Evolutionary conservation across 2,888 invertebrate species (phyloP), one percentile per base, ranked within the genome.

Genomic region (Willowsia nigromaculata): DNA sequence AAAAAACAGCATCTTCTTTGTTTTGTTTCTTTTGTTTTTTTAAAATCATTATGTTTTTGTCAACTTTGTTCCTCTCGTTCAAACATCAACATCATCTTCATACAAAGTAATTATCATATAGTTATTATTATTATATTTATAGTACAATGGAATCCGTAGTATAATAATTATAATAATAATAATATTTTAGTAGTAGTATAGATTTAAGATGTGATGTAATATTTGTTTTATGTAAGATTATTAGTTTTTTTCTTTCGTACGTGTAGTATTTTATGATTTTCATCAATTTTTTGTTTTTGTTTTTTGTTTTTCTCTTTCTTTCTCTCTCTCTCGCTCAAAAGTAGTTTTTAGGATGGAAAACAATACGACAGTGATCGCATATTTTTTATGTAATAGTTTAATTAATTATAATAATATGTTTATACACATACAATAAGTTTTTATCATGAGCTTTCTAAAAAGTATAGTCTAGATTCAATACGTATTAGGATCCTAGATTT

Each of bases 111-210:
- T 81, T 86, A 85, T 68, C 40, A 37, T 88, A 50, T 71, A 86
- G 50, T 78, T 53, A 59, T 84, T 80, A 88, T 84, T 74, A 85
- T 85, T 80, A 82, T 82, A 76, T 62, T 90, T 90, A 90, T 90
- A 90, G 90, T 90, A 90, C 90, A 90, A 76, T 90, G 90, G 90
- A 90, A 90, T 90, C 90, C 90, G 90, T 86, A 89, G 85, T 89
- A 85, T 53, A 82, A 80, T 74, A 86, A 86, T 76, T 65, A 86
- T 86, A 76, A 88, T 76, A 71, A 82, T 81, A 83, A 83, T 83
- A 71, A 71, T 82, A 88, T 71, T 71, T n/a, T 43, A 43, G 22
- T 71, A 71, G 71, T 71, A 62, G 62, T n/a, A 4, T 50, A 65
- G 65, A 65, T 71, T 71, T 71, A 43, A 83, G 50, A 85, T 80